phyloP scores from a whole-genome alignment of 2,888 invertebrate species.

The Meandrusa payeni region DNA sequence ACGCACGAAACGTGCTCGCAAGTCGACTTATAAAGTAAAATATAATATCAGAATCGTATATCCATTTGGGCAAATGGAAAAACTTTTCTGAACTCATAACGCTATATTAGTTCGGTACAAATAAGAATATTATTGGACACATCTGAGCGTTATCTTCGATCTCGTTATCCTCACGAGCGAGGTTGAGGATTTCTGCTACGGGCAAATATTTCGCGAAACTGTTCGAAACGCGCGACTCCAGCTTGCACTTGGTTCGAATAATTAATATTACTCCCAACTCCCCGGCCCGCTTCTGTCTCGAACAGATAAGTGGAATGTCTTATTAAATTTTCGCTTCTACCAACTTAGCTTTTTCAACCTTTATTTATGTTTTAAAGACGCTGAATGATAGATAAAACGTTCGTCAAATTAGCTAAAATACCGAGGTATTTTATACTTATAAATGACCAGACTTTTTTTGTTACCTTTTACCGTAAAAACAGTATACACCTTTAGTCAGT shows the following conservation, averaged over 20 bases:
- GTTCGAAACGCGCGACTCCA: constrained; percentile 3
- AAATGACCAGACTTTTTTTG: no score
- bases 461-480: no score
- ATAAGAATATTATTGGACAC: constrained; percentile 16
- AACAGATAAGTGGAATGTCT: constrained; percentile 24
- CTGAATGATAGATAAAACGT: no score
- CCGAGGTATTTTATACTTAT: no score
- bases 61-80: constrained; percentile 6
- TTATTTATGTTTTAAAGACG: constrained; percentile 9
- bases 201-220: constrained; percentile 16
- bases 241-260: constrained; percentile 22
- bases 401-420: no score
- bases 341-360: constrained; percentile 2
- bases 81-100: constrained; percentile 14
- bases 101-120: constrained; percentile 14
- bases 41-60: not conserved
- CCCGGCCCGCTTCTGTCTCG: constrained; percentile 12
- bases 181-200: not conserved
- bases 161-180: constrained; percentile 16
- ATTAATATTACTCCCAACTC: constrained; percentile 19
- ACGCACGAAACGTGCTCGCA: no score
- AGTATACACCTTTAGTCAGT: no score
- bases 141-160: constrained; percentile 15
- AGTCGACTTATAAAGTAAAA: not conserved
- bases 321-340: constrained; percentile 22